phyloP scores from a whole-genome alignment of 2,888 invertebrate species.

The Eupeodes latifasciatus region DNA sequence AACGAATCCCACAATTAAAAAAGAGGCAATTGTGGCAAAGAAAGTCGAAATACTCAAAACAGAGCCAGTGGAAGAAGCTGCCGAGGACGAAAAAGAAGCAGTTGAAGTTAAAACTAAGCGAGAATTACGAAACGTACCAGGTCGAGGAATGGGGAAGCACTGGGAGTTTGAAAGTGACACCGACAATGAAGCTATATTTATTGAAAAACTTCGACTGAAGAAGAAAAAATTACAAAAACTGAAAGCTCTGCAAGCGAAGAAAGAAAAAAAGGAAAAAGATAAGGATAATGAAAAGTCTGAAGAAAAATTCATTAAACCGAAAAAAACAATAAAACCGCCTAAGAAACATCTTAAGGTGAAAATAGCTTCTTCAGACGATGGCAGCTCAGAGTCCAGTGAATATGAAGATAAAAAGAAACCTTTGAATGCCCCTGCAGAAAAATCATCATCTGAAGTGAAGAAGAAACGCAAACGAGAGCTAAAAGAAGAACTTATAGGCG shows the following conservation, averaged over 20 bases:
- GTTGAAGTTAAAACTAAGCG: conserved; percentile 84
- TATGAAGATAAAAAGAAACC: conserved; percentile 84
- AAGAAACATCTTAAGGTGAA: conserved; percentile 78
- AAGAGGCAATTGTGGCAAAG: conserved; percentile 44
- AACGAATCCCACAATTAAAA: conserved; percentile 50
- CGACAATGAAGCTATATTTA: conserved; percentile 81
- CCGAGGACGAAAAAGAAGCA: conserved; percentile 70
- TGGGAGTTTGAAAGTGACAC: conserved; percentile 90
- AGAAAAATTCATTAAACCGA: conserved; percentile 54
- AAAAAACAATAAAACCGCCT: conserved; percentile 74
- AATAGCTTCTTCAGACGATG: conserved; percentile 77
- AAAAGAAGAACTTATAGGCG: conserved; percentile 85
- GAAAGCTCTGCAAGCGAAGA: conserved; percentile 79
- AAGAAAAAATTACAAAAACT: conserved; percentile 78
- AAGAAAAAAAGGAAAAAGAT: conserved; percentile 78
- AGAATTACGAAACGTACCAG: conserved; percentile 89
- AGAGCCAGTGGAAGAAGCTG: conserved; percentile 58
- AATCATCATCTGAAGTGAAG: conserved; percentile 79
- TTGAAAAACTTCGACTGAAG: conserved; percentile 78
- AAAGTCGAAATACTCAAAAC: conserved; percentile 72
- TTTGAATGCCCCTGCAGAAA: conserved; percentile 82
- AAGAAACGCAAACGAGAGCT: conserved; percentile 84
- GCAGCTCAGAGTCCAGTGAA: conserved; percentile 84
- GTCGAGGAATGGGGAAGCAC: conserved; percentile 91
- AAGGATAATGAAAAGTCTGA: conserved; percentile 65